Evolutionary conservation across 1,140 invertebrate genomes (phyloP), one percentile per base, ranked within the genome.

Genomic region (Ceratina calcarata): DNA sequence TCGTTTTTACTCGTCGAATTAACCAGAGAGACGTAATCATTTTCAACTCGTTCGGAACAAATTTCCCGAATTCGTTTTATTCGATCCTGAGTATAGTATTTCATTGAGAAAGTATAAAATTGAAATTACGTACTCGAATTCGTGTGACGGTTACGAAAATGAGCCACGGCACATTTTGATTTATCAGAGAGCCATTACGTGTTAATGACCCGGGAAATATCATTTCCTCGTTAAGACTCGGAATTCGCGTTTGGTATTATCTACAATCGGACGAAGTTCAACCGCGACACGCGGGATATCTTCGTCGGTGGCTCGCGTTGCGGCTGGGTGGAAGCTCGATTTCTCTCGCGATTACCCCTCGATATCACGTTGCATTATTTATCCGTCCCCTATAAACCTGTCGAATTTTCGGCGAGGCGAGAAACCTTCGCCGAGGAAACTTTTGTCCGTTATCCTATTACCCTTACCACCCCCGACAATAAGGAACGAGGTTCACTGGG

Each of bases 341-440:
- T 87, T 74, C 76, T 80, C 74, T 82, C 65, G 57, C 65, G 83
- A 89, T 89, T 84, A 89, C 87, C 86, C 83, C 77, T 53, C 84
- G 83, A 88, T 88, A 88, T 88, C 80, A 81, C 76, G 77, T 79
- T 86, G 86, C 87, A 89, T 89, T 88, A 89, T 89, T 89, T 88
- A 88, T 87, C 74, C 62, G 57, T n/a, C 24, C 61, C 80, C 71
- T n/a, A 80, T 83, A 75, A 78, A 86, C 78, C 73, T 78, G 75
- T 62, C 18, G 73, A 75, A 82, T 83, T 86, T 86, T 83, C 81
- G 67, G 60, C 64, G 80, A 80, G 69, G 61, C 84, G 81, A 86
- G 61, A 86, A 81, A 78, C 69, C 84, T 74, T 78, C 16, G 66
- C 37, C 51, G 45, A 37, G 81, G 27, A 76, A 86, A 86, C 81